Evolutionary conservation across 2,113 vertebrate genomes (phyloP), one percentile per base, ranked within the genome.

Genomic region (Pimephales promelas): DNA sequence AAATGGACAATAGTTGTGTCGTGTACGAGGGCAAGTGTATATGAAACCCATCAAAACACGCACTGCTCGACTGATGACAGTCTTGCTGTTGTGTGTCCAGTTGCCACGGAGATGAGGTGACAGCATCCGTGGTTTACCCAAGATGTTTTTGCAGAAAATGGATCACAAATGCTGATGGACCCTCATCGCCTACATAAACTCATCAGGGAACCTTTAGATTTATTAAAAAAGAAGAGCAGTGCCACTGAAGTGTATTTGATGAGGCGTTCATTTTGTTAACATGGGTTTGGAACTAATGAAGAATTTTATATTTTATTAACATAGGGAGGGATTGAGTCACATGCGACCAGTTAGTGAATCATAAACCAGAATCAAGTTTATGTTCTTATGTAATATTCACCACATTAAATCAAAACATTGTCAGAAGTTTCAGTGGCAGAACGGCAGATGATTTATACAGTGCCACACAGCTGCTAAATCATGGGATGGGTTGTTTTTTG

Each of bases 41-140:
- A 83, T 28, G 49, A 52, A 52, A 72, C 36, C 43, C 43, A 74
- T 83, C 28, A 54, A 74, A 61, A 83, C 47, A 22, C 75, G n/a
- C 54, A 64, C 75, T 66, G 52, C 81, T 47, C 34, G 10, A 70
- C 9, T 56, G 49, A 73, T 79, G 81, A 66, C 26, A 59, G n/a
- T 3, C 13, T 74, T 28, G 56, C 54, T 79, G 57, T 80, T 70
- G 82, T 83, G 82, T 34, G 76, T n/a, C 66, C 7, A n/a, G 83
- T 84, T 47, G 52, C 66, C 76, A 73, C 18, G 5, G 83, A 64
- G 83, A 85, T 24, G 22, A 47, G 71, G 62, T 34, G 64, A 85
- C 40, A 8, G 76, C 36, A 40, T 71, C 18, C 52, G 13, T 24
- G 18, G 76, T 59, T 79, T 78, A 49, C 62, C 64, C 22, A 47